These are phyloP conservation scores for Toxostoma redivivum DNA, from an alignment of 2,113 vertebrate genomes.

Conservation along the genomic window DNA sequence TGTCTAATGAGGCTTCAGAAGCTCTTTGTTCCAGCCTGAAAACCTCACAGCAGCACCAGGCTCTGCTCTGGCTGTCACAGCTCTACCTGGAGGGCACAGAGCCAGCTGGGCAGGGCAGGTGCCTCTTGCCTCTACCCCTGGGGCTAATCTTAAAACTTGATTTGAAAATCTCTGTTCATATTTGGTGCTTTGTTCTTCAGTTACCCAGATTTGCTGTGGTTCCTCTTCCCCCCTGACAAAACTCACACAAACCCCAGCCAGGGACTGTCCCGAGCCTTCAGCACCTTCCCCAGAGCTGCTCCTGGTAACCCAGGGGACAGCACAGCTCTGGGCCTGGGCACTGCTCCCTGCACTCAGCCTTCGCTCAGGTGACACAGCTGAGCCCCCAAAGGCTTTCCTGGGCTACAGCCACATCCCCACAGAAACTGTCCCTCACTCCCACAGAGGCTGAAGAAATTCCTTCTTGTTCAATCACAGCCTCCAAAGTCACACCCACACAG, in stretches of 20 bases:
- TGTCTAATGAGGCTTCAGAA: neutral
- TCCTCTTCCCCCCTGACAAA: neutral
- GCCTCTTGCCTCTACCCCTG: neutral
- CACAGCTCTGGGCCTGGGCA: neutral
- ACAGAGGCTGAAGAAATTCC: neutral
- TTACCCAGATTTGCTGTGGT: neutral
- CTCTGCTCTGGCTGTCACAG: neutral
- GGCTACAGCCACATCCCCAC: neutral
- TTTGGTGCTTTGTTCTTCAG: neutral
- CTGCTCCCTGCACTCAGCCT: neutral
- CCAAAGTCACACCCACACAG: neutral
- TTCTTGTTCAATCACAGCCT: neutral
- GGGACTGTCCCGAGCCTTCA: fast-evolving
- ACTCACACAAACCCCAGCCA: neutral
- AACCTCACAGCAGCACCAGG: neutral
- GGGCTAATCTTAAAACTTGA: neutral
- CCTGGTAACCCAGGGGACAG: neutral
- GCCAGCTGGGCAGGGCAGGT: neutral
- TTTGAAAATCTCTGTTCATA: neutral
- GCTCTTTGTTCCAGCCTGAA: neutral
- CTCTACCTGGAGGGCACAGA: neutral
- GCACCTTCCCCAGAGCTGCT: neutral
- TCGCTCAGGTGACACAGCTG: neutral
- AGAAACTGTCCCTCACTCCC: neutral
- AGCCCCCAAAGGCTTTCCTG: neutral